Evolutionary conservation across 2,888 invertebrate species (phyloP), one percentile per base, ranked within the genome.

Genomic region (Idaea straminata): DNA sequence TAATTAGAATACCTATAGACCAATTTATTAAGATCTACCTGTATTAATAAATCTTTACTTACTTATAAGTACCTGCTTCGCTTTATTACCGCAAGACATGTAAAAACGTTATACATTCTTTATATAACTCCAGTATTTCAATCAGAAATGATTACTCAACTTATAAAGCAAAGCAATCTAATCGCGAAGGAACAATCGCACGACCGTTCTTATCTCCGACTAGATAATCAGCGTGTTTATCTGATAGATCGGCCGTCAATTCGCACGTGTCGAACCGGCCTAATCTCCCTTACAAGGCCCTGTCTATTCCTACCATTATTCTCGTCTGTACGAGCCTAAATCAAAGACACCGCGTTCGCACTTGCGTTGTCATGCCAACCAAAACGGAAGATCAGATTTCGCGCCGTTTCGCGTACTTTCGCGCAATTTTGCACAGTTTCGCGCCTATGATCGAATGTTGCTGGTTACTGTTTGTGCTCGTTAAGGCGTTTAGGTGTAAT

Each of bases 331-430:
- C 77, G 81, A 78, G 77, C 77, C 68, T 86, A 85, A 85, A 88
- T 91, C 88, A 91, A 91, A 88, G 82, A 83, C 63, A 76, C 87
- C 88, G 88, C 86, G 70, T 78, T 84, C 79, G 77, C 87, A 85
- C 85, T 83, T 76, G 83, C 77, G 83, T 83, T 84, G 84, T 82
- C 83, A 81, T 79, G 71, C 70, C 70, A 69, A 74, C 86, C 83
- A 83, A 84, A 88, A 78, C 74, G 79, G 89, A 84, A 75, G 89
- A 91, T 91, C 91, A 78, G 89, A 89, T 89, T 75, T 74, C 75
- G 78, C 77, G 77, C 83, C 80, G 47, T 47, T 47, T 47, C 47
- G 47, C 47, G 47, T 10, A 47, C 47, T 47, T 47, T 47, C 47
- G 47, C 47, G 47, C 47, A 47, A 47, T 47, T 47, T 13, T 47